Percentiles rank a stretch among this genome's conserved stretches.
phyloP scores from a whole-genome alignment of 2,113 vertebrate genomes.

The Dryoscopus gambensis region DNA sequence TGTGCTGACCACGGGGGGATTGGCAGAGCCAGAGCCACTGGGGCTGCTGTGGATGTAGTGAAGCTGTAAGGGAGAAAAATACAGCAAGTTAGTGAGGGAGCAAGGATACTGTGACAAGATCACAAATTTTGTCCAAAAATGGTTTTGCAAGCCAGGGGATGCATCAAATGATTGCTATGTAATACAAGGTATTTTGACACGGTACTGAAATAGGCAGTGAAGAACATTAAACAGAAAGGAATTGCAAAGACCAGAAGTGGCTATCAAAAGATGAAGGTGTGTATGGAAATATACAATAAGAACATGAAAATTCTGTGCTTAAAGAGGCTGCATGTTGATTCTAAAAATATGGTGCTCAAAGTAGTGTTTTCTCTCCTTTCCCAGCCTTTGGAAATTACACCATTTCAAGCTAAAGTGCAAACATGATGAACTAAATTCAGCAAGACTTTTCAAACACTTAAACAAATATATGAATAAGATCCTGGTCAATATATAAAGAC shows the following conservation, averaged over 20 bases:
- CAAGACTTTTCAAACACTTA: not conserved
- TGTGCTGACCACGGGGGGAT: conserved; percentile 91
- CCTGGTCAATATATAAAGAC: not conserved
- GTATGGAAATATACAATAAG: not conserved
- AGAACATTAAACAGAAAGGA: not conserved
- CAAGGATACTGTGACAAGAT: not conserved
- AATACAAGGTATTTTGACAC: rapidly evolving
- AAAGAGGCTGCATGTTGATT: not conserved
- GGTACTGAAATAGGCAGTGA: not conserved
- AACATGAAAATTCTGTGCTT: rapidly evolving
- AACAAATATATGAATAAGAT: not conserved
- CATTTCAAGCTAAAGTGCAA: not conserved
- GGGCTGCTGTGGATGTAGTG: conserved; percentile 94
- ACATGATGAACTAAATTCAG: rapidly evolving
- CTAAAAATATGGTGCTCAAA: not conserved
- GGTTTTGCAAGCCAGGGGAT: not conserved
- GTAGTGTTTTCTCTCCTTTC: not conserved
- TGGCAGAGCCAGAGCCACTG: conserved; percentile 89
- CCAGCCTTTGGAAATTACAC: not conserved
- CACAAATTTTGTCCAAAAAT: not conserved
- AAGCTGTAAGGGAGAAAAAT: conserved; percentile 72
- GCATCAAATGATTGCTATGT: rapidly evolving
- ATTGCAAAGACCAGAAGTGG: not conserved
- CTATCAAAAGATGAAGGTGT: not conserved
- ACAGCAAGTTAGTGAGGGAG: not conserved